Conservation (phyloP, 2,888 invertebrate species). For the Microdon myrmicae region DNA sequence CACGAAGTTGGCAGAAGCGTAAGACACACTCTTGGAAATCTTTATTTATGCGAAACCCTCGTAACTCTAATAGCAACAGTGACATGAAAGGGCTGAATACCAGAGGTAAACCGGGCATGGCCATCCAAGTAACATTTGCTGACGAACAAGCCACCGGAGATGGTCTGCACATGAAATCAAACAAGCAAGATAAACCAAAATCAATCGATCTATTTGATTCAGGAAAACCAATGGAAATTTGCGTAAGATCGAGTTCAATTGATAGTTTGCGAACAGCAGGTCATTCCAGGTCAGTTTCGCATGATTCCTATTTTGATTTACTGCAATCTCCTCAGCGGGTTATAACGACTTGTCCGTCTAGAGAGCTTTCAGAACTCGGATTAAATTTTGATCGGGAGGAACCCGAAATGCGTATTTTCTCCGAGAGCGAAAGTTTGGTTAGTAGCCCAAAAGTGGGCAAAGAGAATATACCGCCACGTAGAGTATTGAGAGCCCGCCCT, state of each 20-base stretch:
- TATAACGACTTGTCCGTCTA: slow-evolving; percentile 64
- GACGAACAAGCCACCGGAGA: slow-evolving; percentile 54
- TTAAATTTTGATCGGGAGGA: slow-evolving; percentile 87
- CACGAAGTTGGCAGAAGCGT: slow-evolving; percentile 69
- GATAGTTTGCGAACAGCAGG: slow-evolving; percentile 67
- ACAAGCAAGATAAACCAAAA: slow-evolving; percentile 62
- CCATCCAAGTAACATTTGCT: slow-evolving; percentile 61
- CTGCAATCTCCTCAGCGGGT: slow-evolving; percentile 67
- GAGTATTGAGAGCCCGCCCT: slow-evolving; percentile 69
- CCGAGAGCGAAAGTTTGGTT: slow-evolving; percentile 82
- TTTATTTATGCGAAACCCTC: slow-evolving; percentile 66
- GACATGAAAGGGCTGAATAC: slow-evolving; percentile 55
- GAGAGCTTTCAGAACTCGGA: slow-evolving; percentile 85
- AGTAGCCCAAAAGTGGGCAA: slow-evolving; percentile 70
- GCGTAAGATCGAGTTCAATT: slow-evolving; percentile 66
- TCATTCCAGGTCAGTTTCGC: slow-evolving; percentile 80
- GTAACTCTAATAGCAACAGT: slow-evolving; percentile 60
- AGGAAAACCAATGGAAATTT: slow-evolving; percentile 64
- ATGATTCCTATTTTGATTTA: slow-evolving; percentile 91
- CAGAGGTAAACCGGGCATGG: slow-evolving; percentile 54
- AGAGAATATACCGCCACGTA: slow-evolving; percentile 67
- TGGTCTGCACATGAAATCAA: slow-evolving; percentile 54
- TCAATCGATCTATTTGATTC: slow-evolving; percentile 65
- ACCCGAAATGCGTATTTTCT: slow-evolving; percentile 86
- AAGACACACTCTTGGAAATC: slow-evolving; percentile 68